Evolutionary conservation across 1,140 invertebrate species (phyloP), one percentile per base, ranked within the genome.

Genomic region (Leptopilina clavipes): DNA sequence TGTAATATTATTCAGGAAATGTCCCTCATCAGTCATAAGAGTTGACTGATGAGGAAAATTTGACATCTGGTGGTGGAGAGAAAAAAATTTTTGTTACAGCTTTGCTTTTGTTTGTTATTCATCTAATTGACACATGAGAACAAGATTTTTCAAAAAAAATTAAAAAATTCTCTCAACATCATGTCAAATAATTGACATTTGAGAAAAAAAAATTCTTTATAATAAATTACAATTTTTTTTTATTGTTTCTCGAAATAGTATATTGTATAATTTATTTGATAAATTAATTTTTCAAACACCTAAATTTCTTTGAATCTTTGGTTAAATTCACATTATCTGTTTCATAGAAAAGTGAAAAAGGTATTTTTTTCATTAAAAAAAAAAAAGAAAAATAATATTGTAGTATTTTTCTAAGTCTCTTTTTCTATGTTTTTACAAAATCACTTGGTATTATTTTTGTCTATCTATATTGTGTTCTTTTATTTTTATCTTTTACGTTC

Each of bases 31-130:
- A 65, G 14, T n/a, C 59, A 65, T 65, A 8, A 65, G 10, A 25
- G 19, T 65, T 65, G 56, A 65, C 56, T 31, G 22, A 65, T 65
- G 19, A 65, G 22, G 22, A 18, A 65, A 14, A 22, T 31, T 65
- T 65, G 54, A 65, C 56, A 65, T 65, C 56, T 31, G 56, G 11
- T n/a, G 12, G 9, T 25, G n/a, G 14, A 2, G 6, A 52, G 17
- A 17, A 17, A 52, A 40, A 40, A 40, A 40, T 54, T 2, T 1
- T 8, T 54, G 48, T 17, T 18, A 12, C 14, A 18, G 3, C n/a
- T 7, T 54, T 8, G n/a, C 11, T 65, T 31, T 65, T 3, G 56
- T 31, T 14, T 25, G 19, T 65, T 25, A 14, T 65, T 31, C 11
- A 65, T 25, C 14, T 65, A 65, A 31, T 31, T 65, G 18, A 19